Percentiles rank a stretch among this genome's conserved stretches.
Conservation (phyloP, 2,113 vertebrate species). For the Tinamus guttatus region DNA sequence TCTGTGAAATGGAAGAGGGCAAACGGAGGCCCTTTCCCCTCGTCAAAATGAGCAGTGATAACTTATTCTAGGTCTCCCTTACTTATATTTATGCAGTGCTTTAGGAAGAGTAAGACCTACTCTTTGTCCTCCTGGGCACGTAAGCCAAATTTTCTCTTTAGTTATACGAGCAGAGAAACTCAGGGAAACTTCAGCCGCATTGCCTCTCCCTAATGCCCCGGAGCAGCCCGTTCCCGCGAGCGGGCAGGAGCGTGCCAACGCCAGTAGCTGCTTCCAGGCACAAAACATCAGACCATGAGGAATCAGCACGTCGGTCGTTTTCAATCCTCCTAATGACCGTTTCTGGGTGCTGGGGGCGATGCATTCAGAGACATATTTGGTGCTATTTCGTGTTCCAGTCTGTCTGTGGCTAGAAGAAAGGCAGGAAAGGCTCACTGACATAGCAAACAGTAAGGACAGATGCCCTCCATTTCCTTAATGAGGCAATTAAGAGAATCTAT, state of each 20-base stretch:
- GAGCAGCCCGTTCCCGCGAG: background rate
- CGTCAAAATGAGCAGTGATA: background rate
- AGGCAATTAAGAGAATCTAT: constrained; percentile 12
- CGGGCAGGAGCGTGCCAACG: fast-evolving
- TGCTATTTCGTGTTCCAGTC: background rate
- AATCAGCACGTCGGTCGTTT: background rate
- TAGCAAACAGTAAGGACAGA: background rate
- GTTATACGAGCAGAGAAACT: background rate
- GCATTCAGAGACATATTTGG: background rate
- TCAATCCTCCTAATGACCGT: background rate
- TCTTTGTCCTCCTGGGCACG: fast-evolving
- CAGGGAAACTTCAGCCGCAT: background rate
- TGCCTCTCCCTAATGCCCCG: background rate
- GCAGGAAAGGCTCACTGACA: background rate
- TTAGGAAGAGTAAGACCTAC: background rate
- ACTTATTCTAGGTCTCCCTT: background rate
- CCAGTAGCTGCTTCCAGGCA: background rate
- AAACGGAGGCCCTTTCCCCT: background rate
- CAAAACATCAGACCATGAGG: fast-evolving
- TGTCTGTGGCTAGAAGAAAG: background rate
- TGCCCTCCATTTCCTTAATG: constrained; percentile 17
- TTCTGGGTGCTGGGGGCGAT: background rate
- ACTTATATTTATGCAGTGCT: background rate
- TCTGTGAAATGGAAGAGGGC: background rate
- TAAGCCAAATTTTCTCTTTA: background rate